Conservation (phyloP, 1,140 invertebrate genomes). For the Meloidogyne floridensis region DNA sequence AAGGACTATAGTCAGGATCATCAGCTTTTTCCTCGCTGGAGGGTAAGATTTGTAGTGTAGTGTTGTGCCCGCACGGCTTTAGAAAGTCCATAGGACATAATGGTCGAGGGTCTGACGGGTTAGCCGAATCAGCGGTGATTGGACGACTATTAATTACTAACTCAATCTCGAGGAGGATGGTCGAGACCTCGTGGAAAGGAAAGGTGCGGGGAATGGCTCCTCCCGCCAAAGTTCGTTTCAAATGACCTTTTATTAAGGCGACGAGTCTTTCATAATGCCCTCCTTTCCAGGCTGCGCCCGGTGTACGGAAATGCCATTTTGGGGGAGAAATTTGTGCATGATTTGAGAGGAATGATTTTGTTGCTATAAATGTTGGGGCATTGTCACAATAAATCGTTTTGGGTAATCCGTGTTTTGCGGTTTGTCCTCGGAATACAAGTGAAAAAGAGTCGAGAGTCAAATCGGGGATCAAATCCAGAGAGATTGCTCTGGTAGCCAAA, state of each 20-base stretch:
- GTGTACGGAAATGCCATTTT: not conserved
- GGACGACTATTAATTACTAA: not conserved
- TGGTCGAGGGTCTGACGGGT: not conserved
- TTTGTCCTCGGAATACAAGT: not conserved
- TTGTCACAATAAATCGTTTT: not conserved
- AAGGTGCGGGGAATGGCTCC: not conserved
- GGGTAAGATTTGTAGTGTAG: too few relatives aligned
- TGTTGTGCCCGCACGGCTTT: not conserved
- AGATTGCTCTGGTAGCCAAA: not conserved
- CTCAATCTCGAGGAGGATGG: not conserved
- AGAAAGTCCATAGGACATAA: not conserved
- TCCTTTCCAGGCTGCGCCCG: not conserved
- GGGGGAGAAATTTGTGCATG: not conserved
- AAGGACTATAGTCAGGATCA: too few relatives aligned
- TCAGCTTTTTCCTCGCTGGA: too few relatives aligned
- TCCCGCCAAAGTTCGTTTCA: not conserved
- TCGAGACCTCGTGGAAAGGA: not conserved
- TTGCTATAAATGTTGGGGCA: not conserved
- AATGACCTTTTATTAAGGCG: not conserved
- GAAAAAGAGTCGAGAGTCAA: not conserved
- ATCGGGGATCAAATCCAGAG: not conserved
- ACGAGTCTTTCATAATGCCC: not conserved
- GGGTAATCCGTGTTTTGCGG: not conserved
- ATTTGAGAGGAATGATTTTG: not conserved
- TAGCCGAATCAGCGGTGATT: not conserved